Evolutionary conservation across 2,797 vertebrate genomes (phyloP), one percentile per base, ranked within the genome.

Genomic region (Paedocypris micromegethes): DNA sequence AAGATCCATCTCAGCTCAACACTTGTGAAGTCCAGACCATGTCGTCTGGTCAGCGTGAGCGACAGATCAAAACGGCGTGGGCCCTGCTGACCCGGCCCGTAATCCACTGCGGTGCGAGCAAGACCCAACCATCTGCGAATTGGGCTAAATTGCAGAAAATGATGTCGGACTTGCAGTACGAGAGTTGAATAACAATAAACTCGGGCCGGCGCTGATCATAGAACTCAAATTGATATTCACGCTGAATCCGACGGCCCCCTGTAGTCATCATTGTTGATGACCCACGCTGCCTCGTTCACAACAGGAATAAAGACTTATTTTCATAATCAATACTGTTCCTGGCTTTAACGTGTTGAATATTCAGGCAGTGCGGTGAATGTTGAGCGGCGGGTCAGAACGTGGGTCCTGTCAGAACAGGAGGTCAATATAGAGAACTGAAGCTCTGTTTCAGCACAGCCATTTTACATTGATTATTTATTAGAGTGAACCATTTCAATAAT

Each of bases 261-360:
- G 58, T 49, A 69, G 54, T 51, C 58, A 69, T 62, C 39, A 38
- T 47, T 68, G 42, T 23, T 0, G 9, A 54, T 41, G 50, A 54
- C 38, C 50, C 38, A 40, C n/a, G 49, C 5, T 1, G 5, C 38
- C n/a, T 3, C 2, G 39, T 3, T 48, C 44, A 37, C 49, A 6
- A 47, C 9, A 54, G 50, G 55, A 69, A 62, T 6, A 69, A 4
- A 69, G 9, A 8, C 44, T 69, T 6, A 50, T 69, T 55, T 62
- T 69, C 58, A 62, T 56, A 62, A 69, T 69, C 67, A 50, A 62
- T 69, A 55, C 2, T 46, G 7, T 6, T 9, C 58, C 40, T 43
- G 38, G 42, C 9, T 6, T 23, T 38, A 9, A 62, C 58, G 7
- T n/a, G 58, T n/a, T 69, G 51, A 69, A 61, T 61, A 68, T 68